Conservation (phyloP, 2,888 invertebrate species). For the Leucophenga montana region DNA sequence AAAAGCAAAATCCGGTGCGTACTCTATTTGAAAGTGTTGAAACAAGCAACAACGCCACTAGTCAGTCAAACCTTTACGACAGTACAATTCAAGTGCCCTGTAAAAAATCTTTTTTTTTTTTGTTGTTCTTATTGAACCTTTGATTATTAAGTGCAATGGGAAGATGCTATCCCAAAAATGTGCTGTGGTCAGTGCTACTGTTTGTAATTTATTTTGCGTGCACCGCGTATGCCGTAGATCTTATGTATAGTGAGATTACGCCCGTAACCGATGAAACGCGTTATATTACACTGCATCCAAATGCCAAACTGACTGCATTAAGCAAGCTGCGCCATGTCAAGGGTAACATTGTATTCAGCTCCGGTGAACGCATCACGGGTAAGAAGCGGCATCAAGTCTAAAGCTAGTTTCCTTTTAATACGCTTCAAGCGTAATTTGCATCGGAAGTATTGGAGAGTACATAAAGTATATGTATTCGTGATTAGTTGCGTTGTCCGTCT, state of each 20-base stretch:
- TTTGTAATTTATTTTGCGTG: slow-evolving; percentile 14
- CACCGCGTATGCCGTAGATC: slow-evolving; percentile 48
- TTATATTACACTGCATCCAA: slow-evolving; percentile 52
- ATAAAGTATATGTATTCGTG: too few species aligned
- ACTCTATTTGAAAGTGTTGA: too few species aligned
- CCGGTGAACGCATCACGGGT: slow-evolving; percentile 64
- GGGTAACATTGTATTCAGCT: slow-evolving; percentile 64
- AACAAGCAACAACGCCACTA: too few species aligned
- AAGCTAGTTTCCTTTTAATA: too few species aligned
- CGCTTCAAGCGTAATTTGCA: too few species aligned
- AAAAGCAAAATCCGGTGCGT: too few species aligned
- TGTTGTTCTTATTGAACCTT: slow-evolving; percentile 1
- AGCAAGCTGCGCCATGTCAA: slow-evolving; percentile 64
- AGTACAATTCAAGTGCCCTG: neutral
- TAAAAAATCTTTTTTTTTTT: neutral
- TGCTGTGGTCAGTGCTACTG: slow-evolving; percentile 8
- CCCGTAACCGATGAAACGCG: slow-evolving; percentile 58
- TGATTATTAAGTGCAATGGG: neutral
- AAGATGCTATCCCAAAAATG: slow-evolving; percentile 16
- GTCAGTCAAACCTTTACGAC: too few species aligned
- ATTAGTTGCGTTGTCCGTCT: too few species aligned
- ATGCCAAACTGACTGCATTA: slow-evolving; percentile 43
- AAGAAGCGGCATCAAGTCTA: too few species aligned
- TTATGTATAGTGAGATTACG: slow-evolving; percentile 58
- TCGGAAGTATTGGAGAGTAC: too few species aligned